These are phyloP conservation scores for Stenodera caucasica DNA, from an alignment of 2,888 invertebrate species.

Conservation along the genomic window DNA sequence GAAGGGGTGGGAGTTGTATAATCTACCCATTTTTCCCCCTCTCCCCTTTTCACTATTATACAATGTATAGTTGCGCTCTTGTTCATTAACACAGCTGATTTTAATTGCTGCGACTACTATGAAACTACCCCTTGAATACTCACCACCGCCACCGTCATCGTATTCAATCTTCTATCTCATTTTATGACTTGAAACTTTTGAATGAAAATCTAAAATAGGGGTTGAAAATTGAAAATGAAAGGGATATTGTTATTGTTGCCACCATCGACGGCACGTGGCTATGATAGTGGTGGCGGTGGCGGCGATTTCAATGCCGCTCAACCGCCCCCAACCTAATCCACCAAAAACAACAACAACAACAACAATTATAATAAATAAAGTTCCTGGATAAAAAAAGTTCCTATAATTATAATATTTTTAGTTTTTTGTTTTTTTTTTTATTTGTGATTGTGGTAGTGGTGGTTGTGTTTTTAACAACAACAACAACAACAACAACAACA, in stretches of 20 bases:
- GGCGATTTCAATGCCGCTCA: slow-evolving; percentile 3
- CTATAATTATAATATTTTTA: too few relatives aligned
- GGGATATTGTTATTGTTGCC: background rate
- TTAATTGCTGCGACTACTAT: too few relatives aligned
- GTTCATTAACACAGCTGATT: slow-evolving; percentile 32
- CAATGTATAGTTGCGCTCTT: background rate
- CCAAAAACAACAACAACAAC: slow-evolving; percentile 5
- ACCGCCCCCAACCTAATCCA: slow-evolving; percentile 5
- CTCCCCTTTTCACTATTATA: slow-evolving; percentile 8
- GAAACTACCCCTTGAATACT: too few relatives aligned
- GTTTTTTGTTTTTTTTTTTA: slow-evolving; percentile 10
- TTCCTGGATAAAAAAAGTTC: slow-evolving; percentile 35
- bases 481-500: slow-evolving; percentile 21
- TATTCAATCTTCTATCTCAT: slow-evolving; percentile 8
- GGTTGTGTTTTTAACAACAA: slow-evolving; percentile 24
- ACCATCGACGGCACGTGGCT: background rate
- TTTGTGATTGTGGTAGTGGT: slow-evolving; percentile 14
- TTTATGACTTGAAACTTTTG: background rate
- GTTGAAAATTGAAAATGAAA: slow-evolving; percentile 7
- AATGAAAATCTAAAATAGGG: background rate
- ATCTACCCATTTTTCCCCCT: background rate
- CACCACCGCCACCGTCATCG: slow-evolving; percentile 22
- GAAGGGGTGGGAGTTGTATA: background rate
- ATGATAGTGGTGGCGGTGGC: background rate
- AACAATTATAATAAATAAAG: slow-evolving; percentile 26